Evolutionary conservation across 2,888 invertebrate species (phyloP), one percentile per base, ranked within the genome.

Genomic region (Sesia bembeciformis): DNA sequence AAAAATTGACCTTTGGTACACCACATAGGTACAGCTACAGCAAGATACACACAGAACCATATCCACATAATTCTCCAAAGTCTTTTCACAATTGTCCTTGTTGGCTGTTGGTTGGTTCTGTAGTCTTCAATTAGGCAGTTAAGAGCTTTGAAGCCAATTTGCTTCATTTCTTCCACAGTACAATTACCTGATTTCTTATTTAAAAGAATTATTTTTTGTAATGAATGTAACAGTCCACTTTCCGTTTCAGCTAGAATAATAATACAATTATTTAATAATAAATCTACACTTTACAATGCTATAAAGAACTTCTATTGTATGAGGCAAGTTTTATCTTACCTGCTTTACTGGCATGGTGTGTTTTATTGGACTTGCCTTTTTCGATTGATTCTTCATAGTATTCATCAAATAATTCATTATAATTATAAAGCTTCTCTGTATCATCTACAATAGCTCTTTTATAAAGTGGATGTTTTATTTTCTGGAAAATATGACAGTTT

Each of bases 341-440:
- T 60, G 60, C 59, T 56, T 60, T 56, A 39, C 51, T 54, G 55
- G 80, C 79, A 65, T 87, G 85, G 54, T 83, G 70, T 3, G 80
- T 81, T 42, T 79, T 63, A 49, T 82, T 84, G 4, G 66, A 70
- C 40, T 63, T 66, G 52, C 71, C 68, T 52, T 74, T 70, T 40
- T 71, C 62, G 50, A 72, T 62, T 4, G 86, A 62, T 55, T 83
- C 74, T n/a, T 73, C 72, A 41, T 84, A 69, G 60, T 91, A 92
- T 62, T 91, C 90, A 4, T 72, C 67, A 57, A 84, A 69, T 49
- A 90, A 76, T 51, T 66, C 66, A 7, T 81, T 68, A 55, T 89
- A 90, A 65, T 87, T 76, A 57, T 90, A 89, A n/a, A 54, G 23
- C 23, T 23, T 23, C 2, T 23, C 53, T 50, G 49, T 52, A 39